These are phyloP conservation scores for Bombus picipes DNA, from an alignment of 1,140 invertebrate genomes.

Conservation along the genomic window DNA sequence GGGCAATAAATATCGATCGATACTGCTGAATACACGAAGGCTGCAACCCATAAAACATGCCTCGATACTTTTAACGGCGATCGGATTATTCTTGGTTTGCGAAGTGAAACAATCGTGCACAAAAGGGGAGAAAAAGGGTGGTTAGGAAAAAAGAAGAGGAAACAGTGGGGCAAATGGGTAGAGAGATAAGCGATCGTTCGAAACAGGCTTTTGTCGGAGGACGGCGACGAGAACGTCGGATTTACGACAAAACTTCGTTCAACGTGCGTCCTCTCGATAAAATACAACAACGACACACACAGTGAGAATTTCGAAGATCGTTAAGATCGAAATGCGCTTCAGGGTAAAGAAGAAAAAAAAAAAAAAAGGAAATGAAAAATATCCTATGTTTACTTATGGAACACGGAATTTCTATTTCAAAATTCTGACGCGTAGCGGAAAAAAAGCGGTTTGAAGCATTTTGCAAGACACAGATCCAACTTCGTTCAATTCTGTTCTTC, in stretches of 20 bases:
- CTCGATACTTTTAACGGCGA: slow-evolving; percentile 7
- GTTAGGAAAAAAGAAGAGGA: neutral
- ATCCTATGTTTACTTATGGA: too few relatives aligned
- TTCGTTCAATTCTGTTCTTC: too few relatives aligned
- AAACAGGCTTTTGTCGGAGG: neutral
- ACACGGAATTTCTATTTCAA: neutral
- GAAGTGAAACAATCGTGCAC: slow-evolving; percentile 14
- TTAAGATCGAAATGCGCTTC: neutral
- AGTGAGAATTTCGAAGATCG: neutral
- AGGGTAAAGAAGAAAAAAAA: too few relatives aligned
- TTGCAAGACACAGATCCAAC: too few relatives aligned
- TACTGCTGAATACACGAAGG: neutral
- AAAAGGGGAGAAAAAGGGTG: neutral
- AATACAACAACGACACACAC: neutral
- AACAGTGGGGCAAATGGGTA: neutral
- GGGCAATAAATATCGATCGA: slow-evolving; percentile 15
- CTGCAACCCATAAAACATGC: neutral
- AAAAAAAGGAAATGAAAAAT: neutral
- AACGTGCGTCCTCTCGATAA: neutral
- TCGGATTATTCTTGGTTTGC: slow-evolving; percentile 18
- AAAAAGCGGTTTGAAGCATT: too few relatives aligned
- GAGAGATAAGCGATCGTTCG: slow-evolving; percentile 25
- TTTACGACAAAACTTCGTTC: slow-evolving; percentile 9
- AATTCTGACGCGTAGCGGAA: neutral
- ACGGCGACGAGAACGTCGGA: slow-evolving; percentile 3